These are phyloP conservation scores for Auanema sp. DNA, from an alignment of 2,888 invertebrate genomes.

Conservation along the genomic window DNA sequence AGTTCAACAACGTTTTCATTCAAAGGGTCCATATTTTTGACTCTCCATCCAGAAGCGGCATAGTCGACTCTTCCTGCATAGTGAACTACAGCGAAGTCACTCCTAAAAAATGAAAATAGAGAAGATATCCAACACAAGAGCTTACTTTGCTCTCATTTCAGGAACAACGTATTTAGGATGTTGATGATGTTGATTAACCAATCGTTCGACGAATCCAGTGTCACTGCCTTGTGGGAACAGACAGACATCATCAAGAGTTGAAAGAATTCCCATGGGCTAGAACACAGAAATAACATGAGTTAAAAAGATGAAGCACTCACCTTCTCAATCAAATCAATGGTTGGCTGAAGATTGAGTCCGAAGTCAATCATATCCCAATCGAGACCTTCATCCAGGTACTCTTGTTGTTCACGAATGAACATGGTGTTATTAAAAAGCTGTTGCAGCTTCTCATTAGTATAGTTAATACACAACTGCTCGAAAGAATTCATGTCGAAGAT, in stretches of 20 bases:
- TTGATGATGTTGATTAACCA: conserved; percentile 86
- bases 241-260: conserved; percentile 95
- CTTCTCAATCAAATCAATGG: conserved; percentile 97
- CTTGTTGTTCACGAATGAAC: conserved; percentile 91
- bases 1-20: conserved; percentile 97
- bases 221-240: conserved; percentile 99
- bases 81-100: conserved; percentile 82
- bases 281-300: conserved; percentile 28
- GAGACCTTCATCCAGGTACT: conserved; percentile 90
- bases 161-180: conserved; percentile 88
- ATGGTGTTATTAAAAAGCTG: conserved; percentile 99
- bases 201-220: conserved; percentile 94
- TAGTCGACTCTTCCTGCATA: conserved; percentile 75
- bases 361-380: conserved; percentile 99
- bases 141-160: conserved; percentile 65
- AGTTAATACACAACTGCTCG: conserved; percentile 98
- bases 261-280: conserved; percentile 95
- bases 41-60: conserved; percentile 93
- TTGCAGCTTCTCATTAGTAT: conserved; percentile 97
- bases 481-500: conserved; percentile 81
- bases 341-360: conserved; percentile 95
- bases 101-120: conserved; percentile 67
- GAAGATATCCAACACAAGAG: too few relatives aligned
- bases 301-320: conserved; percentile 59
- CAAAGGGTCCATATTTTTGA: conserved; percentile 99